phyloP scores from a whole-genome alignment of 2,113 vertebrate species.

The Guaruba guarouba region DNA sequence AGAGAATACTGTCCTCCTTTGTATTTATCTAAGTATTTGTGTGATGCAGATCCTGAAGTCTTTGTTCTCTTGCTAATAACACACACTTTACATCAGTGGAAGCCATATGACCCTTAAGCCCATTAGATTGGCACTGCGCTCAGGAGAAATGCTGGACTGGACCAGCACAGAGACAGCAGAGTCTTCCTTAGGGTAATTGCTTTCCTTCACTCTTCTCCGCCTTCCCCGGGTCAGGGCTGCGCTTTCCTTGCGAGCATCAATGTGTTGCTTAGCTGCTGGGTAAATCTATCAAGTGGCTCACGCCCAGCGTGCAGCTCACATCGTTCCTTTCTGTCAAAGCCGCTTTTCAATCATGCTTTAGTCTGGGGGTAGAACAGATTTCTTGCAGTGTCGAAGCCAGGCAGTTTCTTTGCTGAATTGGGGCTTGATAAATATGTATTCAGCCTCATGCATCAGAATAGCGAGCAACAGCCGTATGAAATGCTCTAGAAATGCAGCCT shows the following conservation, averaged over 20 bases:
- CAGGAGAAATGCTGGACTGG: neutral
- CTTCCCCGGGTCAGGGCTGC: neutral
- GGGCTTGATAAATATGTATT: constrained; percentile 6
- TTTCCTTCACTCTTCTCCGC: neutral
- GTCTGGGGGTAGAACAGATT: constrained; percentile 14
- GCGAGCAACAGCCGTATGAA: neutral
- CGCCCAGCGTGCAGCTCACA: neutral
- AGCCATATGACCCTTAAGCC: neutral
- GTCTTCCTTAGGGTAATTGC: neutral
- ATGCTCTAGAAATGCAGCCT: neutral
- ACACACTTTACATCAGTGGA: neutral
- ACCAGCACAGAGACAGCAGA: neutral
- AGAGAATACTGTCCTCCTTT: neutral
- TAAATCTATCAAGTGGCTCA: neutral
- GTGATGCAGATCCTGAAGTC: neutral
- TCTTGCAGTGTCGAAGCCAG: neutral
- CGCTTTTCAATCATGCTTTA: neutral
- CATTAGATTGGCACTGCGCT: fast-evolving
- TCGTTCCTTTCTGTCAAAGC: neutral
- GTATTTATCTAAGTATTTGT: neutral
- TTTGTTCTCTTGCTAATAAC: neutral
- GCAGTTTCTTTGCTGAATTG: constrained; percentile 4
- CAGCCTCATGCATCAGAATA: neutral
- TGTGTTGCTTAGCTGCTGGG: neutral
- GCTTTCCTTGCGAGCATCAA: neutral